Evolutionary conservation across 2,113 vertebrate genomes (phyloP).

Genomic region (Gila orcuttii): DNA sequence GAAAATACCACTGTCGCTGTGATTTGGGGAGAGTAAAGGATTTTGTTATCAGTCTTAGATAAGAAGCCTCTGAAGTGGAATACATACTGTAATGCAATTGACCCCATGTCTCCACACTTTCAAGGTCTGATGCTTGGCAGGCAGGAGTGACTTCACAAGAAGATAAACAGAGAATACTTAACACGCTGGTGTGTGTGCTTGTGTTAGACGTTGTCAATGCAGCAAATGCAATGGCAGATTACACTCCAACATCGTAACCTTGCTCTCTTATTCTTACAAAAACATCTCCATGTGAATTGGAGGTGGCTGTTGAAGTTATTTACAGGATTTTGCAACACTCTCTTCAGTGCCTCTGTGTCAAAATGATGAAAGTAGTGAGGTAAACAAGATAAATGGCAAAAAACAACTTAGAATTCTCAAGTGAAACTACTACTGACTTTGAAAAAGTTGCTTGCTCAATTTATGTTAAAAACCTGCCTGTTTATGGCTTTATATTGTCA

Average conservation of each 20-base stretch:
- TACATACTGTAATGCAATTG: constrained; percentile 57
- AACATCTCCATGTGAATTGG: constrained; percentile 26
- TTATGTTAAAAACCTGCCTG: not conserved
- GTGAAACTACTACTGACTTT: constrained; percentile 12
- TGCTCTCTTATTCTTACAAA: constrained; percentile 27
- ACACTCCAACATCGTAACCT: constrained; percentile 17
- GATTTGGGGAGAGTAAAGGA: constrained; percentile 36
- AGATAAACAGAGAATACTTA: constrained; percentile 59
- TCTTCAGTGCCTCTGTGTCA: constrained; percentile 14
- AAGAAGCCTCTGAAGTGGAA: constrained; percentile 53
- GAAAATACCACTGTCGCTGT: constrained; percentile 31
- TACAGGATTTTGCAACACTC: constrained; percentile 16
- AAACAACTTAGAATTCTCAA: constrained; percentile 2
- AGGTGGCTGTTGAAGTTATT: constrained; percentile 25
- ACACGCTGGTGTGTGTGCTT: constrained; percentile 47
- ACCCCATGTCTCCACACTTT: constrained; percentile 54
- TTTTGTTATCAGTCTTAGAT: constrained; percentile 59
- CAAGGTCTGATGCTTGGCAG: constrained; percentile 56
- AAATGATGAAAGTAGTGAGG: constrained; percentile 13
- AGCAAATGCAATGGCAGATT: constrained; percentile 40
- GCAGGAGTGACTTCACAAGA: constrained; percentile 50
- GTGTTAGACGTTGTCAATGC: constrained; percentile 26
- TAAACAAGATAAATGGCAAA: constrained; percentile 6
- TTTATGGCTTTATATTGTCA: not conserved
- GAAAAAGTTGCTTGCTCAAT: not conserved